A percentile compares a stretch with the other conserved stretches of the same genome.
phyloP scores from a whole-genome alignment of 2,888 invertebrate species.

The Nasonovia ribisnigri region DNA sequence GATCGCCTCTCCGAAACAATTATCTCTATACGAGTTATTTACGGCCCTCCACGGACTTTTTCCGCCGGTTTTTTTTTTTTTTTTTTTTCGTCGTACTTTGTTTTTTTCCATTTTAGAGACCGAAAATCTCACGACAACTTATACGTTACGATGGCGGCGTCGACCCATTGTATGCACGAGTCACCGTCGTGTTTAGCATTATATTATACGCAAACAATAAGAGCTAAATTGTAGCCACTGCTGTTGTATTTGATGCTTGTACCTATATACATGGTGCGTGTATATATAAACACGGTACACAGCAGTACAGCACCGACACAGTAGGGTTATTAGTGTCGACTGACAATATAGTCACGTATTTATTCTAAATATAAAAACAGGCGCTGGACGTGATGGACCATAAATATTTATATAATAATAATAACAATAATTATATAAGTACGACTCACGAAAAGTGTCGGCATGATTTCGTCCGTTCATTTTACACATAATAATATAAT shows the following conservation, averaged over 20 bases:
- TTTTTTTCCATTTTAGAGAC: neutral
- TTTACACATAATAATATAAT: neutral
- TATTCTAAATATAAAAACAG: neutral
- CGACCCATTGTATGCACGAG: neutral
- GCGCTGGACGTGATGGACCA: neutral
- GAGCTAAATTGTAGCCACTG: slow-evolving; percentile 23
- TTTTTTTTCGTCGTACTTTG: neutral
- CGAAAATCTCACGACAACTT: slow-evolving; percentile 9
- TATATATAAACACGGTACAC: neutral
- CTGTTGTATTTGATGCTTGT: neutral
- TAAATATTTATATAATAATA: slow-evolving; percentile 15
- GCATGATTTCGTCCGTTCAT: neutral
- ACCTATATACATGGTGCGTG: neutral
- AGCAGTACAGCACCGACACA: neutral
- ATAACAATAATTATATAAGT: neutral
- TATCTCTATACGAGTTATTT: slow-evolving; percentile 35
- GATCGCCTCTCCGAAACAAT: slow-evolving; percentile 47
- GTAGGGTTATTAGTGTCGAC: neutral
- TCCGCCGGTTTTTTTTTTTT: neutral
- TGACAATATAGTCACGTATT: slow-evolving; percentile 23
- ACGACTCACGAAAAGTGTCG: neutral
- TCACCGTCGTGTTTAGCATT: neutral
- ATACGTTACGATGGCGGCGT: neutral
- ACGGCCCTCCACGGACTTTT: neutral
- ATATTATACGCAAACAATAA: slow-evolving; percentile 37